These are phyloP conservation scores for Tetranychus cinnabarinus DNA, from an alignment of 1,140 invertebrate species.

Conservation along the genomic window DNA sequence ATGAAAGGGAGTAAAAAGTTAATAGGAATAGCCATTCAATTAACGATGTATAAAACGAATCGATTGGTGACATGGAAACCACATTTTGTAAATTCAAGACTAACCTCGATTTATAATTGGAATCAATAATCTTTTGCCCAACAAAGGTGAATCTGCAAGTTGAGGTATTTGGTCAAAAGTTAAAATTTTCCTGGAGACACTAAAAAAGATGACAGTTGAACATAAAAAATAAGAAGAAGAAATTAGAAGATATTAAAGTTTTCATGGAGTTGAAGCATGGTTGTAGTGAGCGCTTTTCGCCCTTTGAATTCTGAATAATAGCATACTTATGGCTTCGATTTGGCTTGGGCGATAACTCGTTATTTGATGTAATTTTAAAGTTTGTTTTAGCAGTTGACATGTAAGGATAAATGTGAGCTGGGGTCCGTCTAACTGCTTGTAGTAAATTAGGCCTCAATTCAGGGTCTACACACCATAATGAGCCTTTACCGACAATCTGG, in stretches of 20 bases:
- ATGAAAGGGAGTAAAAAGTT: too few relatives aligned
- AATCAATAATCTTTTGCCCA: not conserved
- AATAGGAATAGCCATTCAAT: too few relatives aligned
- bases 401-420: conserved; percentile 43
- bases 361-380: not conserved
- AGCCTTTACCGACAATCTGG: conserved; percentile 74
- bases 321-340: not conserved
- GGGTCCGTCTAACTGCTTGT: conserved; percentile 54
- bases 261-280: not conserved
- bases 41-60: too few relatives aligned
- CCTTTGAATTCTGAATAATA: too few relatives aligned
- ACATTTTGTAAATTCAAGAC: not conserved
- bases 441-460: conserved; percentile 59
- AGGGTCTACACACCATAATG: conserved; percentile 78
- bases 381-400: conserved; percentile 20
- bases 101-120: not conserved
- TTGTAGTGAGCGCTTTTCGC: too few relatives aligned
- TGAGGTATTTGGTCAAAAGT: not conserved
- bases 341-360: not conserved
- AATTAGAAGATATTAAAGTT: not conserved
- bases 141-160: not conserved
- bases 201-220: not conserved
- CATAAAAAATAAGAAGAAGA: not conserved
- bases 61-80: too few relatives aligned
- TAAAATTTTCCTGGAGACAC: too few relatives aligned